phyloP scores from a whole-genome alignment of 1,140 invertebrate species.

The Leptoteleia sp. region DNA sequence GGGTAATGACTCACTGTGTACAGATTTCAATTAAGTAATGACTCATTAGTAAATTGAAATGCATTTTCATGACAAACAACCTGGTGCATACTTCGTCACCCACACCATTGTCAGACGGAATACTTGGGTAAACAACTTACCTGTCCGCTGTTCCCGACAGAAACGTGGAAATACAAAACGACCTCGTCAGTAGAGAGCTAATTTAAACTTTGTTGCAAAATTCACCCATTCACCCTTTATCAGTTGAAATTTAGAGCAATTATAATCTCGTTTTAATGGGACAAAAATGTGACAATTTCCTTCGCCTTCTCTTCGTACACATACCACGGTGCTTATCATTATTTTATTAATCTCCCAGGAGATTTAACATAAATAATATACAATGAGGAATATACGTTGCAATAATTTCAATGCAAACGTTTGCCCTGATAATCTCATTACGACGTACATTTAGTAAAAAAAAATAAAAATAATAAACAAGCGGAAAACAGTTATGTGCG shows the following conservation, averaged over 20 bases:
- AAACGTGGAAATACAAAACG: constrained; percentile 21
- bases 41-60: neutral
- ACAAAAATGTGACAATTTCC: too few relatives aligned
- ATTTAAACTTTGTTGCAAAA: constrained; percentile 38
- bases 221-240: constrained; percentile 28
- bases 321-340: too few relatives aligned
- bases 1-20: neutral
- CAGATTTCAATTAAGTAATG: neutral
- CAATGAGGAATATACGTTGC: too few relatives aligned
- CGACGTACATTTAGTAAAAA: too few relatives aligned
- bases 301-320: too few relatives aligned
- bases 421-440: too few relatives aligned
- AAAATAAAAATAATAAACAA: too few relatives aligned
- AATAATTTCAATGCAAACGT: too few relatives aligned
- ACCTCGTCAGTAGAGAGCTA: constrained; percentile 20
- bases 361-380: too few relatives aligned
- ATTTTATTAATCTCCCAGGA: too few relatives aligned
- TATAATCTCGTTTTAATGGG: neutral
- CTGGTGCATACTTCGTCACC: constrained; percentile 14
- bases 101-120: constrained; percentile 7
- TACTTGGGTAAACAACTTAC: constrained; percentile 48
- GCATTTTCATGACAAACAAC: constrained; percentile 30
- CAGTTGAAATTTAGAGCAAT: neutral
- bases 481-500: too few relatives aligned
- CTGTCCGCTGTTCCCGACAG: constrained; percentile 34